Evolutionary conservation across 1,140 invertebrate species (phyloP).

Genomic region (Drosophila paulistorum): DNA sequence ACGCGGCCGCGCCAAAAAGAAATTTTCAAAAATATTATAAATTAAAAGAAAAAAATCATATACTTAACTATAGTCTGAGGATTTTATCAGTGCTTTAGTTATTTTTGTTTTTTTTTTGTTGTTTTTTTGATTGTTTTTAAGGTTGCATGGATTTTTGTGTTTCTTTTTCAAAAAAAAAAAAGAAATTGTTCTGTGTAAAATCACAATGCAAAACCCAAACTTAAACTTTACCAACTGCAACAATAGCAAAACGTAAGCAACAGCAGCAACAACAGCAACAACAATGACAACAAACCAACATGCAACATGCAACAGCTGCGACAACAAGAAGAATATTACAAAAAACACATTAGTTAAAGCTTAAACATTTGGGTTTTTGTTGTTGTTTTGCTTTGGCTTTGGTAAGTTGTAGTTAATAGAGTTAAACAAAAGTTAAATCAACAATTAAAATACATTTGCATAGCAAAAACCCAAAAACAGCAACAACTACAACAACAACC

Average conservation of each 20-base stretch:
- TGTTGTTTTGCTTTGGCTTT: constrained; percentile 23
- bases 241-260: constrained; percentile 9
- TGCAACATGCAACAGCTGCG: constrained; percentile 63
- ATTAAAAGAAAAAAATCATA: background rate
- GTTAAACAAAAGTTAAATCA: background rate
- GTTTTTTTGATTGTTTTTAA: background rate
- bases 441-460: constrained; percentile 13
- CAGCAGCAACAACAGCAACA: background rate
- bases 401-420: constrained; percentile 25
- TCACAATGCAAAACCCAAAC: constrained; percentile 7
- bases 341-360: constrained; percentile 39
- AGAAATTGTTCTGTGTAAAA: background rate
- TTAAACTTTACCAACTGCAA: constrained; percentile 1
- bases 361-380: constrained; percentile 20
- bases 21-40: background rate
- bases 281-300: background rate
- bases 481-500: background rate
- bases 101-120: background rate
- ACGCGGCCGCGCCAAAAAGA: too few relatives aligned
- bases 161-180: too few relatives aligned
- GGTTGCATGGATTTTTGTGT: background rate
- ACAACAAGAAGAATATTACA: constrained; percentile 33
- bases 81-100: background rate
- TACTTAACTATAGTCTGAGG: background rate
- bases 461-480: background rate